Evolutionary conservation across 2,797 vertebrate species (phyloP).

Genomic region (Sebastolobus alascanus): DNA sequence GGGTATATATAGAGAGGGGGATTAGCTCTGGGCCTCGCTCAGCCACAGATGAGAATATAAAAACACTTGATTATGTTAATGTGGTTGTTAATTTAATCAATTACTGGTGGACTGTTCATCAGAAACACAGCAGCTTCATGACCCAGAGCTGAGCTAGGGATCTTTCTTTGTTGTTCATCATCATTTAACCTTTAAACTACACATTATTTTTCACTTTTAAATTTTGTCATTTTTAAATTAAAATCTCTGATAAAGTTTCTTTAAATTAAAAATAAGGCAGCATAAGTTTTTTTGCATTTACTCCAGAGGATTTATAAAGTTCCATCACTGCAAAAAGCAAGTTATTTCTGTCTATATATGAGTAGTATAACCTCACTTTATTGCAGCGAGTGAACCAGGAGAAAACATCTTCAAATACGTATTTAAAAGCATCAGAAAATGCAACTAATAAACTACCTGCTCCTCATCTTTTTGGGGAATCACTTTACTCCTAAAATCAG

Average conservation of each 20-base stretch:
- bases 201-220: not conserved
- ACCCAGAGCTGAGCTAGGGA: slow-evolving; percentile 25
- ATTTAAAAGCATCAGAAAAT: not conserved
- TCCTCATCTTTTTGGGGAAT: not conserved
- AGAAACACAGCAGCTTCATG: slow-evolving; percentile 36
- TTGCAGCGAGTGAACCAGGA: not conserved
- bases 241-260: not conserved
- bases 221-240: not conserved
- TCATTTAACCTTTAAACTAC: slow-evolving; percentile 7
- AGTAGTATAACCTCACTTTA: not conserved
- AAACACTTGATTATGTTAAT: slow-evolving; percentile 91
- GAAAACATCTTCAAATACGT: not conserved
- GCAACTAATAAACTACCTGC: not conserved
- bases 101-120: slow-evolving; percentile 76
- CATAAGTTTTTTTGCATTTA: not conserved
- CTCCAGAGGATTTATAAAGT: not conserved
- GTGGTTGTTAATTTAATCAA: slow-evolving; percentile 85
- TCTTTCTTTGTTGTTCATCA: slow-evolving; percentile 18
- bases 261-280: not conserved
- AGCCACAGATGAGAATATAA: slow-evolving; percentile 81
- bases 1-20: slow-evolving; percentile 48
- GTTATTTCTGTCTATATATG: not conserved
- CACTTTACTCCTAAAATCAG: not conserved
- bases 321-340: not conserved
- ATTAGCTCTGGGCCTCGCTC: slow-evolving; percentile 87